Evolutionary conservation across 1,140 invertebrate genomes (phyloP), one percentile per base, ranked within the genome.

Genomic region (Drosophila elegans): DNA sequence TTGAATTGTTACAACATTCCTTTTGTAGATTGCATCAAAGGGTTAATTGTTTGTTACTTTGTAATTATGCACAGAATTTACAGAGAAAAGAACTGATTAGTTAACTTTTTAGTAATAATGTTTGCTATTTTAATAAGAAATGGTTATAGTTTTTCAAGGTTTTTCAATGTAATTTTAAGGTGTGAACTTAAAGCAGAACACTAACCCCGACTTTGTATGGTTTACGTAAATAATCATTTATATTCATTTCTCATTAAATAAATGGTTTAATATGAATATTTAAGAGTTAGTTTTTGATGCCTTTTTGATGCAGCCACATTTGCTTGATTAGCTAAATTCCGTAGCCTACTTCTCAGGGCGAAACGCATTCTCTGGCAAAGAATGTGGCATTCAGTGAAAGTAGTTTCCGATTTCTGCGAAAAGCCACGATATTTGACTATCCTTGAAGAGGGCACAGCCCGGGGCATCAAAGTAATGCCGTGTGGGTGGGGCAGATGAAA

Each of bases 321-420:
- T 32, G 29, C 29, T 32, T 56, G 4, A 3, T 29, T 6, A n/a
- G 4, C 41, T 27, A 38, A 81, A 62, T 64, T 39, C 16, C 32
- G 49, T 63, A 49, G 67, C 49, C 39, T 82, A 74, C 46, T 67
- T 81, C 54, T 54, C 10, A 42, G 78, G 42, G 56, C 2, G 27
- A 7, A 32, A 32, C 29, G 29, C 29, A 32, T 32, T 32, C 29
- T 32, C 29, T 2, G 29, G 1, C 29, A 7, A 32, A 10, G 48
- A 29, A 21, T 38, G 12, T 21, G 32, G 13, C 12, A 29, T 39
- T 12, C 44, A 60, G 38, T 9, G 7, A n/a, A 12, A 12, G n/a
- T 10, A 32, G 48, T 32, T 49, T 13, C 3, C 4, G 27, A n/a
- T 0, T 32, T 21, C 12, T 36, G 10, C n/a, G 3, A 32, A 16